Percentiles rank a stretch among this genome's conserved stretches.
Evolutionary conservation across 2,888 invertebrate species (phyloP).

Genomic region (Parasteatoda lunata): DNA sequence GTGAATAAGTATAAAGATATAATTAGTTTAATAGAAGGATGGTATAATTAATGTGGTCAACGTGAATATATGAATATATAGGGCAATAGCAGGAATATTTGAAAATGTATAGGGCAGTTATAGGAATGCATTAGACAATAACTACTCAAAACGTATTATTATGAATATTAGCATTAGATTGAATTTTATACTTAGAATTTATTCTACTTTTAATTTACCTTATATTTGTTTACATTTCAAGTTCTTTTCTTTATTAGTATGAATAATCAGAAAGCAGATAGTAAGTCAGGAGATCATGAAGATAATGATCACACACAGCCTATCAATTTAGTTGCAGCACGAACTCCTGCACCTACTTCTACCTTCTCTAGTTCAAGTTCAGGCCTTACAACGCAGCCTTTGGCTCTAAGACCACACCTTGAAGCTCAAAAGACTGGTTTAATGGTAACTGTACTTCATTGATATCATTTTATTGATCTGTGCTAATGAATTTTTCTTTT

Average conservation of each 20-base stretch:
- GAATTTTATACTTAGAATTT: too few relatives aligned
- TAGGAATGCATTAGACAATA: too few relatives aligned
- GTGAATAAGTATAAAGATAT: too few relatives aligned
- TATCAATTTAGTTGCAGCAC: slow-evolving; percentile 62
- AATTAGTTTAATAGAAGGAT: too few relatives aligned
- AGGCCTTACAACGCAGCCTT: slow-evolving; percentile 41
- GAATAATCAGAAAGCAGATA: slow-evolving; percentile 62
- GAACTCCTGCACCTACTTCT: slow-evolving; percentile 47
- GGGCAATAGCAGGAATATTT: too few relatives aligned
- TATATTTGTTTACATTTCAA: too few relatives aligned
- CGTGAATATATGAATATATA: too few relatives aligned
- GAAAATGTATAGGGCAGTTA: too few relatives aligned
- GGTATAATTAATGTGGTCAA: too few relatives aligned
- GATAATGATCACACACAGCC: slow-evolving; percentile 64
- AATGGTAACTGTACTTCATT: slow-evolving; percentile 40
- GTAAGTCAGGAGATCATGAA: slow-evolving; percentile 48
- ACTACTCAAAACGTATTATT: too few relatives aligned
- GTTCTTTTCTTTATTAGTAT: slow-evolving; percentile 28
- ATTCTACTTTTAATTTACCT: too few relatives aligned
- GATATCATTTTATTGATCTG: not conserved
- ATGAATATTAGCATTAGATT: too few relatives aligned
- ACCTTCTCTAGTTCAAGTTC: slow-evolving; percentile 35
- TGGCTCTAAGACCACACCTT: slow-evolving; percentile 55
- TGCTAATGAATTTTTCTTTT: not conserved
- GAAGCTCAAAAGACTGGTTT: slow-evolving; percentile 42